Evolutionary conservation across 2,888 invertebrate species (phyloP), one percentile per base, ranked within the genome.

Genomic region (Parasteatoda lunata): DNA sequence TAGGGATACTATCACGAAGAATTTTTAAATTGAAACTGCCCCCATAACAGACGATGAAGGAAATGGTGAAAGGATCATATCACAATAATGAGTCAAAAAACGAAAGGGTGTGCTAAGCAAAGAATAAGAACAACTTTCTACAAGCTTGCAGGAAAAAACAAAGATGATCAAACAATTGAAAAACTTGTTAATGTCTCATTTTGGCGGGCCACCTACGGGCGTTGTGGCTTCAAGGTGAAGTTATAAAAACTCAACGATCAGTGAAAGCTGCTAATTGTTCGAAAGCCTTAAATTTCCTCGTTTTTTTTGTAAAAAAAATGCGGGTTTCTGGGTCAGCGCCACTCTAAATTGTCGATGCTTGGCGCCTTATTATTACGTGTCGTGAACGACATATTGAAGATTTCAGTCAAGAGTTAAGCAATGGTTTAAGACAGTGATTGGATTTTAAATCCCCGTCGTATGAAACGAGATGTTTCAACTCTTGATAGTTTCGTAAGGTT

Each of bases 251-350:
- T 80, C 80, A 73, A 48, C 76, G 71, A 77, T 48, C 65, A 66
- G 71, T 83, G 71, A 83, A 83, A 82, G 76, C 75, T 82, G 75
- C 69, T 82, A 82, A 76, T 82, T 76, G 71, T 52, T 59, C 49
- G 52, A 51, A 49, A 65, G 66, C 45, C 65, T 6, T 65, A 59
- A 65, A 70, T 70, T 83, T 80, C 71, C 64, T 70, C 64, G 4
- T 54, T 72, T 73, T 15, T 30, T 79, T 30, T 77, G 8, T 30
- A 8, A 13, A 6, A 7, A 51, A 49, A 80, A 80, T 72, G 64
- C 77, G 52, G 77, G 77, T 83, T 83, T 83, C n/a, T 83, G 52
- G 83, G 83, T 83, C 83, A 83, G 11, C 75, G 13, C 54, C 73
- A 71, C 30, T 59, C 59, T 8, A 13, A 9, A 4, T 30, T 30